These are phyloP conservation scores for Xenopus petersii DNA, from an alignment of 2,797 vertebrate species.

Conservation along the genomic window DNA sequence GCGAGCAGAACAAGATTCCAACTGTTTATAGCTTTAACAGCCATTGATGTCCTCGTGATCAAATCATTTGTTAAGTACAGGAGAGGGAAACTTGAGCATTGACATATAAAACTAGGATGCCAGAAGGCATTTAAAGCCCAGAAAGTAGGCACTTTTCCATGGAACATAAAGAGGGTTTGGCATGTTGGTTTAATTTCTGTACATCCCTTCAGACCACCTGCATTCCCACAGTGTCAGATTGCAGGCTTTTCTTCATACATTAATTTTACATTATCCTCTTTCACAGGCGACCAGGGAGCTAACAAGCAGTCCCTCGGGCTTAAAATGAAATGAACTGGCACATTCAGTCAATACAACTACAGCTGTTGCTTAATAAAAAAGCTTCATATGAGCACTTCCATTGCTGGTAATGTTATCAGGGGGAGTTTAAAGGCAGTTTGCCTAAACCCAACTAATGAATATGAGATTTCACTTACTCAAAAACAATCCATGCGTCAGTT, in stretches of 20 bases:
- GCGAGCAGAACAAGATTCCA: not conserved
- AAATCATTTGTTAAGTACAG: not conserved
- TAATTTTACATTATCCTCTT: slow-evolving; percentile 60
- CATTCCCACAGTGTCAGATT: slow-evolving; percentile 64
- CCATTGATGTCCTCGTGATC: slow-evolving; percentile 1
- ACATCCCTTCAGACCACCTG: slow-evolving; percentile 56
- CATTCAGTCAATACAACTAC: slow-evolving; percentile 42
- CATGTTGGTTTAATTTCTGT: slow-evolving; percentile 42
- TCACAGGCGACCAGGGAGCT: slow-evolving; percentile 57
- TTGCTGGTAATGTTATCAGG: slow-evolving; percentile 30
- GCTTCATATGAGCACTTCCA: slow-evolving; percentile 46
- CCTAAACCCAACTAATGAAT: not conserved
- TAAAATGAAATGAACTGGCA: slow-evolving; percentile 56
- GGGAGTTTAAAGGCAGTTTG: slow-evolving; percentile 46
- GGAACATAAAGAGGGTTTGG: slow-evolving; percentile 17
- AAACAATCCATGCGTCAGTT: not conserved
- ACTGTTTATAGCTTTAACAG: not conserved
- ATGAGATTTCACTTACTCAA: not conserved
- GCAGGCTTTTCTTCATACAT: slow-evolving; percentile 51
- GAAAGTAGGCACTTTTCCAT: slow-evolving; percentile 16
- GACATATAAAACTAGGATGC: not conserved
- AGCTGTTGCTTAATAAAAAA: slow-evolving; percentile 48
- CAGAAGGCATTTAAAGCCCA: slow-evolving; percentile 17
- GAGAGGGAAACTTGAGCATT: not conserved
- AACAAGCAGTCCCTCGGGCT: slow-evolving; percentile 57